Evolutionary conservation across 2,888 invertebrate genomes (phyloP).

Genomic region (Drosophila longiperda): DNA sequence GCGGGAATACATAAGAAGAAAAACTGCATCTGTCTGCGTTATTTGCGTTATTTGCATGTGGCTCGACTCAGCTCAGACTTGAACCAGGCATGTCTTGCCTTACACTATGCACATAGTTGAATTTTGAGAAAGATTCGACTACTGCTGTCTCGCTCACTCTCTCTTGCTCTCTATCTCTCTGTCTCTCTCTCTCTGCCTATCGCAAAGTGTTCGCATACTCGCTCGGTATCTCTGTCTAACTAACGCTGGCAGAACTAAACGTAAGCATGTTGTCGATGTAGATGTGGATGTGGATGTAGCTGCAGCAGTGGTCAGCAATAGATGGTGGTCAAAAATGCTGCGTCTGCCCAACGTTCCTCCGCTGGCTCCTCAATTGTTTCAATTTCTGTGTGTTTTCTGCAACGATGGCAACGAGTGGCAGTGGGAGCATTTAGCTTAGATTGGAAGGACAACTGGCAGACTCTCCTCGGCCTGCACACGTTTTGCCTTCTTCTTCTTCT

Average conservation of each 20-base stretch:
- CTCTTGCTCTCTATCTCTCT: slow-evolving; percentile 43
- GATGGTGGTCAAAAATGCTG: slow-evolving; percentile 81
- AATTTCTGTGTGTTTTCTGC: slow-evolving; percentile 74
- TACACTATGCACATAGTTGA: slow-evolving; percentile 74
- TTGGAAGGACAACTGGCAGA: slow-evolving; percentile 79
- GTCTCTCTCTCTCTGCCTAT: slow-evolving; percentile 42
- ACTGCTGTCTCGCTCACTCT: slow-evolving; percentile 1
- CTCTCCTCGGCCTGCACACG: slow-evolving; percentile 59
- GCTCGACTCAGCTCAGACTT: slow-evolving; percentile 56
- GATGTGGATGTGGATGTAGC: slow-evolving; percentile 58
- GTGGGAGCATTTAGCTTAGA: slow-evolving; percentile 76
- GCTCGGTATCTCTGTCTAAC: slow-evolving; percentile 48
- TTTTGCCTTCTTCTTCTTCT: slow-evolving; percentile 78
- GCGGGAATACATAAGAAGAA: slow-evolving; percentile 73
- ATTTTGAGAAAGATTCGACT: slow-evolving; percentile 80
- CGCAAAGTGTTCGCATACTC: slow-evolving; percentile 8
- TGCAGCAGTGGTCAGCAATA: slow-evolving; percentile 77
- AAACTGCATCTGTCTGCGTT: slow-evolving; percentile 80
- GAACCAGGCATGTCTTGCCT: slow-evolving; percentile 72
- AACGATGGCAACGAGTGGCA: slow-evolving; percentile 44
- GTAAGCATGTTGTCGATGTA: slow-evolving; percentile 54
- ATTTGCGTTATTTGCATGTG: slow-evolving; percentile 79
- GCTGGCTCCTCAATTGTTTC: slow-evolving; percentile 78
- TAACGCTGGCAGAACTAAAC: slow-evolving; percentile 42
- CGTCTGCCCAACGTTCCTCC: slow-evolving; percentile 67